These are phyloP conservation scores for Scylla paramamosain DNA, from an alignment of 1,140 invertebrate genomes.

Conservation along the genomic window DNA sequence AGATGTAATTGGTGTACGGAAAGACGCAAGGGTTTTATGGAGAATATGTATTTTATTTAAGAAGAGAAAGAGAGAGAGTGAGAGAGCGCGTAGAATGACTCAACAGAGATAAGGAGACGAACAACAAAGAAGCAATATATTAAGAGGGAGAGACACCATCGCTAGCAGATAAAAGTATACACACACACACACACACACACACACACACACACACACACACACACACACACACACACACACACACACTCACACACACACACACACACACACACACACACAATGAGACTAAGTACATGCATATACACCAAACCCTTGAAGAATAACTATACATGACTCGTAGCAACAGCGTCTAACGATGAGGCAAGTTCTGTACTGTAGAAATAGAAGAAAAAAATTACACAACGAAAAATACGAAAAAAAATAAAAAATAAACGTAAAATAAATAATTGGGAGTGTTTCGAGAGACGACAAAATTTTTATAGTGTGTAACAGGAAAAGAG, in stretches of 20 bases:
- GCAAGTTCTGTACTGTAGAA: too few species aligned
- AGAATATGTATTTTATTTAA: neutral
- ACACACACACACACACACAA: neutral
- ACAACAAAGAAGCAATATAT: constrained; percentile 31
- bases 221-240: constrained; percentile 32
- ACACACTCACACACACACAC: neutral
- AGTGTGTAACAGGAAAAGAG: neutral
- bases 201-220: constrained; percentile 51
- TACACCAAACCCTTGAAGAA: too few species aligned
- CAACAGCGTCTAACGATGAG: too few species aligned
- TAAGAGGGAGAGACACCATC: constrained; percentile 5
- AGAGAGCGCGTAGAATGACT: constrained; percentile 8
- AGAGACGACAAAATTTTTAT: too few species aligned
- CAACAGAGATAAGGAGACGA: constrained; percentile 5
- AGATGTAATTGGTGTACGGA: neutral
- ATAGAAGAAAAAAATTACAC: too few species aligned
- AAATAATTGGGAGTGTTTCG: too few species aligned
- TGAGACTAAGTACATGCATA: too few species aligned
- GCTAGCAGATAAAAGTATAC: constrained; percentile 28
- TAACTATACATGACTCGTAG: too few species aligned
- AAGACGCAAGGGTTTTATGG: neutral
- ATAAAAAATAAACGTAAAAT: too few species aligned
- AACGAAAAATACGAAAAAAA: too few species aligned
- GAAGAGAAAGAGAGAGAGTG: neutral
- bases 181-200: constrained; percentile 45